Conservation (phyloP, 2,888 invertebrate species). For the Drosophila tanythrix region DNA sequence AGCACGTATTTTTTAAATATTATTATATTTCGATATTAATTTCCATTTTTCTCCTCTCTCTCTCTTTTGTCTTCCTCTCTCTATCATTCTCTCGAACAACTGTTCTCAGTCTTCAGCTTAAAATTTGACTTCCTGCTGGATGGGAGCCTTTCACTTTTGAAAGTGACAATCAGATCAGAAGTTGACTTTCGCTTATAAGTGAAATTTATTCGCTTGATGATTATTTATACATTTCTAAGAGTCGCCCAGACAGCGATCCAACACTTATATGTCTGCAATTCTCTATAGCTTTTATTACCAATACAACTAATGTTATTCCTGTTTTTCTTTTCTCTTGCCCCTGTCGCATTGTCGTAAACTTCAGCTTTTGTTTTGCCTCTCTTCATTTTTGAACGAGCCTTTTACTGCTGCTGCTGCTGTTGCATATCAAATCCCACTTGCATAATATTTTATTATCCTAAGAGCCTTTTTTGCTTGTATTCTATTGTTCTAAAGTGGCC, state of each 20-base stretch:
- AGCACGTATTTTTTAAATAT: not conserved
- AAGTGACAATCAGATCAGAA: not conserved
- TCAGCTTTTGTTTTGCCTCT: constrained; percentile 23
- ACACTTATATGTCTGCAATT: not conserved
- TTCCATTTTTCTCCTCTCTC: not conserved
- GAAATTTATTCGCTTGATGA: not conserved
- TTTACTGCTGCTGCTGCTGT: constrained; percentile 37
- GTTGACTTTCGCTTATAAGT: not conserved
- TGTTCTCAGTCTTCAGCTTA: not conserved
- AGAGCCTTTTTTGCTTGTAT: constrained; percentile 23
- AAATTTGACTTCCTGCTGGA: not conserved
- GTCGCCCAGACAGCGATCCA: not conserved
- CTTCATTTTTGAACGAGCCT: constrained; percentile 28
- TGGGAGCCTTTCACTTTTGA: not conserved
- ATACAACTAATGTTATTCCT: constrained; percentile 11
- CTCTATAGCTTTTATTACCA: constrained; percentile 13
- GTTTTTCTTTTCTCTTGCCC: not conserved
- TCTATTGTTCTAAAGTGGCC: constrained; percentile 29
- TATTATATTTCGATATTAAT: not conserved
- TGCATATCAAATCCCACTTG: constrained; percentile 63
- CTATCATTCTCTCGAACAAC: not conserved
- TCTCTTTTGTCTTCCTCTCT: not conserved
- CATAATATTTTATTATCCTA: constrained; percentile 75
- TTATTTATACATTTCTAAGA: not conserved
- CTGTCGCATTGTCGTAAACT: constrained; percentile 15